Conservation (phyloP, 2,113 vertebrate species). For the Geococcyx californianus region DNA sequence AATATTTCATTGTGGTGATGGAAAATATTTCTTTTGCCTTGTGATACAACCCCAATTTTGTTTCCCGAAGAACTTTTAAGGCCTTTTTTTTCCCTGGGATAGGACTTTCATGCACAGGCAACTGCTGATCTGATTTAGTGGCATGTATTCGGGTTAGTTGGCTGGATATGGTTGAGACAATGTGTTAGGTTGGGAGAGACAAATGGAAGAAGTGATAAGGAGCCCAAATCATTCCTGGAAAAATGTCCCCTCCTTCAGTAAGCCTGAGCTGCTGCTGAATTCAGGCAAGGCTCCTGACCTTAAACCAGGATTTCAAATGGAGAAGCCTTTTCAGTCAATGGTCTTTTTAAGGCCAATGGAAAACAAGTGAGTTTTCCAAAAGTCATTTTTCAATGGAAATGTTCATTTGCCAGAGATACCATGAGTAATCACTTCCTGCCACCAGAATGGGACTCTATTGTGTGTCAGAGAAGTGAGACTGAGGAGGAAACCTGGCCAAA, state of each 20-base stretch:
- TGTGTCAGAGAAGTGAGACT: not conserved
- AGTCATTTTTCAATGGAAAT: not conserved
- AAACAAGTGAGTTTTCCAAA: conserved; percentile 23
- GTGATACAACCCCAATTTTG: conserved; percentile 78
- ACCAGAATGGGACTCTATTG: not conserved
- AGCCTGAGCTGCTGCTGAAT: not conserved
- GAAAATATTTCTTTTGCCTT: conserved; percentile 86
- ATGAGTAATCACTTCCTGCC: not conserved
- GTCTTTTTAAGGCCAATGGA: not conserved
- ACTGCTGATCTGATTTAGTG: not conserved
- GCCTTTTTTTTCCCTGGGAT: not conserved
- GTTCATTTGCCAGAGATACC: not conserved
- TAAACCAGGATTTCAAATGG: not conserved
- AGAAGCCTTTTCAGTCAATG: not conserved
- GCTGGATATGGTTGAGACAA: not conserved
- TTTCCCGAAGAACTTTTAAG: not conserved
- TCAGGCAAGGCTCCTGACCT: not conserved
- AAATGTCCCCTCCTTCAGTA: not conserved
- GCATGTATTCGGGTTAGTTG: not conserved
- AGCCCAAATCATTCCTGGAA: not conserved
- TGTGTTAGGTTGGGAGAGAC: not conserved
- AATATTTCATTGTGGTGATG: conserved; percentile 86
- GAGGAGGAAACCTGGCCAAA: not conserved
- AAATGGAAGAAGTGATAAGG: not conserved
- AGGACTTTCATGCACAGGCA: not conserved